A percentile compares a stretch with the other conserved stretches of the same genome.
Evolutionary conservation across 2,797 vertebrate species (phyloP).

Genomic region (Spondyliosoma cantharus): DNA sequence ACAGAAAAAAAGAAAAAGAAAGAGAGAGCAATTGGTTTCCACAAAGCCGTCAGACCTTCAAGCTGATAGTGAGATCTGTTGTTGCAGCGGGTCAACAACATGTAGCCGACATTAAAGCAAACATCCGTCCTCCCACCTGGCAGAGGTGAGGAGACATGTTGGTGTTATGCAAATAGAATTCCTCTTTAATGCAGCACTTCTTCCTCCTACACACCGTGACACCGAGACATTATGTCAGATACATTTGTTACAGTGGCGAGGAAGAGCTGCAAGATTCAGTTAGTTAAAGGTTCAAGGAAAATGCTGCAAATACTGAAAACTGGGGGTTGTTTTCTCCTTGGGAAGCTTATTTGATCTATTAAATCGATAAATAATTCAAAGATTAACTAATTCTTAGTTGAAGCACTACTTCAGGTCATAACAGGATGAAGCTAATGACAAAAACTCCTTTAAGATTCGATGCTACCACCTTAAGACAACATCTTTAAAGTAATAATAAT

Average conservation of each 20-base stretch:
- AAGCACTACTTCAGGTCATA: background rate
- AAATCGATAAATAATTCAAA: background rate
- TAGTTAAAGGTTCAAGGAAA: no score
- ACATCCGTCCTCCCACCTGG: background rate
- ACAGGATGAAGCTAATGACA: background rate
- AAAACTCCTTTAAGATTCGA: background rate
- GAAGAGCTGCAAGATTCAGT: background rate
- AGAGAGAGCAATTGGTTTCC: slow-evolving; percentile 26
- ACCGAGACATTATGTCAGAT: slow-evolving; percentile 29
- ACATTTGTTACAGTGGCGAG: slow-evolving; percentile 11
- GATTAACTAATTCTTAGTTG: no score
- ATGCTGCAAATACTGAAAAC: no score
- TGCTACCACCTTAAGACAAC: background rate
- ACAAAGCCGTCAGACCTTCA: slow-evolving; percentile 12
- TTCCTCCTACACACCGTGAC: slow-evolving; percentile 22
- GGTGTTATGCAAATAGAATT: background rate
- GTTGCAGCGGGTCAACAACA: slow-evolving; percentile 9
- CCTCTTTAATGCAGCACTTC: background rate
- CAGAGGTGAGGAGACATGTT: slow-evolving; percentile 5
- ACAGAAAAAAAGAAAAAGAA: background rate
- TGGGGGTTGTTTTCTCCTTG: no score
- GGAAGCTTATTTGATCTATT: background rate
- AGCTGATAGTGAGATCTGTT: slow-evolving; percentile 19
- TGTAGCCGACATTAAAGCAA: slow-evolving; percentile 1
- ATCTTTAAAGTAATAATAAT: no score